These are phyloP conservation scores for Lateolabrax maculatus DNA, from an alignment of 2,797 vertebrate genomes.

Conservation along the genomic window DNA sequence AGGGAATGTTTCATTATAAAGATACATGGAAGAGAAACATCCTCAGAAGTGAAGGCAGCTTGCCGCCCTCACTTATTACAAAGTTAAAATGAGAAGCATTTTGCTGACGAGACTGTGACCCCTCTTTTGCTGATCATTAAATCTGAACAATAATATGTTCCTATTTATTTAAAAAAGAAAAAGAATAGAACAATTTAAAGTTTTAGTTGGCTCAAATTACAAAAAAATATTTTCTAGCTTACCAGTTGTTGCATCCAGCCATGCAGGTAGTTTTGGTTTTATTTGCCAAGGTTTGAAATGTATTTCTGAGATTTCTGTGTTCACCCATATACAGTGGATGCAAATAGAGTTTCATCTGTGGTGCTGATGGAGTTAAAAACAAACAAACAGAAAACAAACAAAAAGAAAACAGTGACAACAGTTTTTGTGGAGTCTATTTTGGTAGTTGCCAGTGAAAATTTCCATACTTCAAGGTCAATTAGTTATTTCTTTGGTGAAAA, in stretches of 20 bases:
- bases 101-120: background rate
- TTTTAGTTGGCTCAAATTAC: background rate
- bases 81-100: background rate
- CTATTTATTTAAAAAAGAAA: background rate
- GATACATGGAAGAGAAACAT: background rate
- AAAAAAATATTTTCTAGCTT: background rate
- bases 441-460: fast-evolving
- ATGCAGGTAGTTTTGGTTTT: background rate
- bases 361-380: too few relatives aligned
- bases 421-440: background rate
- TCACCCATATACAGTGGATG: background rate
- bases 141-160: background rate
- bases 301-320: background rate
- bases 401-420: background rate
- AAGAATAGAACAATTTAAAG: background rate
- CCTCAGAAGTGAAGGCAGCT: background rate
- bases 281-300: background rate
- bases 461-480: background rate
- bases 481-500: background rate
- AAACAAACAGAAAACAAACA: too few relatives aligned
- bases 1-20: conserved; percentile 9
- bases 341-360: background rate
- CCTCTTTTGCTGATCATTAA: background rate
- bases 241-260: background rate
- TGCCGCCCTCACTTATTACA: background rate